Evolutionary conservation across 2,797 vertebrate genomes (phyloP), one percentile per base, ranked within the genome.

Genomic region (Eulemur mongoz): DNA sequence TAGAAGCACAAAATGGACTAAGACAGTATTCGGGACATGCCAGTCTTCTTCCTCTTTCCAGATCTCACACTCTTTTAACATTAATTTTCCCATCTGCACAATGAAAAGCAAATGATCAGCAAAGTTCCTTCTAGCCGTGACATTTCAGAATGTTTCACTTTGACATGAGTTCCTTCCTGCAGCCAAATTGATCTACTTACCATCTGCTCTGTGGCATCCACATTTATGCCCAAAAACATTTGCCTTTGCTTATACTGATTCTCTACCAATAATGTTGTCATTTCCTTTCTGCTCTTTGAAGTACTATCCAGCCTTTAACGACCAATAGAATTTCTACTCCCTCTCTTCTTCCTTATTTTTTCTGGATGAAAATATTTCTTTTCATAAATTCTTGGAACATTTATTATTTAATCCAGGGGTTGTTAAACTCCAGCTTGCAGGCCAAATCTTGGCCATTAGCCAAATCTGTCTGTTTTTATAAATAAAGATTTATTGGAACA

Each of bases 221-320:
- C 6, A 84, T 14, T n/a, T 27, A 27, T 43, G 27, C 13, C 72
- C 48, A 30, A 61, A 93, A 90, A 43, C 25, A 84, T 50, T 69
- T 38, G 30, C 54, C 52, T 90, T 91, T 84, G 15, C 8, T 81
- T 91, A 45, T 40, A 69, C 50, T 87, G 5, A 15, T 76, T 43
- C 13, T 80, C 48, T 72, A 13, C 50, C 83, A 57, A 78, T 43
- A 81, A 73, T 57, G 48, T 23, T n/a, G 27, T 76, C 78, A 75
- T 79, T 85, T 93, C 69, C 35, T 87, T 85, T 94, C 22, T 90
- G 57, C 57, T 89, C 72, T 92, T 93, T 78, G n/a, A 96, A 93
- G 96, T 45, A 81, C 20, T 81, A 14, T n/a, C 23, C 3, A 88
- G 40, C 22, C 52, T 70, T 93, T 54, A 75, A 72, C 5, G 22